These are phyloP conservation scores for Lycocorax pyrrhopterus DNA, from an alignment of 2,113 vertebrate species.

Conservation along the genomic window DNA sequence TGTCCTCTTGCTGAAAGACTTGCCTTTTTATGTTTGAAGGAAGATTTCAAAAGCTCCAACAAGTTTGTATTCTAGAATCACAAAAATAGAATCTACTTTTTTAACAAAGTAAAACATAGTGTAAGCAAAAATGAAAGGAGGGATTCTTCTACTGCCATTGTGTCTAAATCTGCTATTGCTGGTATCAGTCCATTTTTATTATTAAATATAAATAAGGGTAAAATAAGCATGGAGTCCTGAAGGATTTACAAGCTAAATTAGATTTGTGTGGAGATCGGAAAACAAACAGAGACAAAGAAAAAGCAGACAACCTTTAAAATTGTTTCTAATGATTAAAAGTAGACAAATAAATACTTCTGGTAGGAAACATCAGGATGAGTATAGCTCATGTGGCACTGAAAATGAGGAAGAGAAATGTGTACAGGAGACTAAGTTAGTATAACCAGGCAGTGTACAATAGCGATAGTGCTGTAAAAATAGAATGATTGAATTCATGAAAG, in stretches of 20 bases:
- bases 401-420: not conserved
- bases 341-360: not conserved
- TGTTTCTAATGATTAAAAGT: not conserved
- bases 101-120: not conserved
- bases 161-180: not conserved
- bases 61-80: not conserved
- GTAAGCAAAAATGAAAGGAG: not conserved
- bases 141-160: not conserved
- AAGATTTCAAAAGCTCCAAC: not conserved
- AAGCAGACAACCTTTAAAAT: not conserved
- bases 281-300: not conserved
- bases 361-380: not conserved
- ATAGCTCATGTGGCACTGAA: not conserved
- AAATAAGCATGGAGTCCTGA: not conserved
- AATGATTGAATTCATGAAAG: not conserved
- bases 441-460: not conserved
- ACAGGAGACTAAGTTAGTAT: not conserved
- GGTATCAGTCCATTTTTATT: not conserved
- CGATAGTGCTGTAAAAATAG: not conserved
- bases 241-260: not conserved
- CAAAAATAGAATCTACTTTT: not conserved
- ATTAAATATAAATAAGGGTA: constrained; percentile 18
- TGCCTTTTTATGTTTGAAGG: not conserved
- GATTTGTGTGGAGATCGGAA: not conserved
- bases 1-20: not conserved